These are phyloP conservation scores for Pseudorectes ferrugineus DNA, from an alignment of 2,113 vertebrate genomes.

Conservation along the genomic window DNA sequence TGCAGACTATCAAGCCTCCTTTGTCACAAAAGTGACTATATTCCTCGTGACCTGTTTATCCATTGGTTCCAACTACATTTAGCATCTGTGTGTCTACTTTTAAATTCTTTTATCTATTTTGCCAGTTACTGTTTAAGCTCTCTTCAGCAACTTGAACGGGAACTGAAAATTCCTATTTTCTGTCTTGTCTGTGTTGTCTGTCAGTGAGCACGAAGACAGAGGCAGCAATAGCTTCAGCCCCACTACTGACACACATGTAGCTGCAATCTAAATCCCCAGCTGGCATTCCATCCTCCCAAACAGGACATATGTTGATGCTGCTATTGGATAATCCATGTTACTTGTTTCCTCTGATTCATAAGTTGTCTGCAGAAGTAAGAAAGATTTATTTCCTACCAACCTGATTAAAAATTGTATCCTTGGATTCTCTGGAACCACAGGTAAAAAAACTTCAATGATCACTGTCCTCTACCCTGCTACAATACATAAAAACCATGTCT, in stretches of 20 bases:
- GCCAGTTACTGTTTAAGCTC: neutral
- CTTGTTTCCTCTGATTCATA: neutral
- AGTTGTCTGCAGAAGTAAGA: neutral
- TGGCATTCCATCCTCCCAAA: neutral
- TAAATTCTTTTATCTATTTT: neutral
- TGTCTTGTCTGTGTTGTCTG: neutral
- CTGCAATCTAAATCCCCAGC: neutral
- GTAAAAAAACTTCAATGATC: neutral
- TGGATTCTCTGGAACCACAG: neutral
- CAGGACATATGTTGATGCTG: neutral
- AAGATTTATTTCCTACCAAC: neutral
- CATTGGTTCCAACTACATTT: neutral
- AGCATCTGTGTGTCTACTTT: neutral
- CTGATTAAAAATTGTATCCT: neutral
- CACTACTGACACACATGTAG: neutral
- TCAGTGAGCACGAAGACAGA: neutral
- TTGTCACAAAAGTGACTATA: neutral
- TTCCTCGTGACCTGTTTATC: neutral
- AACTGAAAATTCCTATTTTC: neutral
- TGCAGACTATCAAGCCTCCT: accelerated
- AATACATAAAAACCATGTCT: neutral
- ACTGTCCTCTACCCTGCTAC: neutral
- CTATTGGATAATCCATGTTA: neutral
- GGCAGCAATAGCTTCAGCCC: neutral
- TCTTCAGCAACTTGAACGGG: neutral